Evolutionary conservation across 2,113 vertebrate species (phyloP), one percentile per base, ranked within the genome.

Genomic region (Thalassarche chlororhynchos): DNA sequence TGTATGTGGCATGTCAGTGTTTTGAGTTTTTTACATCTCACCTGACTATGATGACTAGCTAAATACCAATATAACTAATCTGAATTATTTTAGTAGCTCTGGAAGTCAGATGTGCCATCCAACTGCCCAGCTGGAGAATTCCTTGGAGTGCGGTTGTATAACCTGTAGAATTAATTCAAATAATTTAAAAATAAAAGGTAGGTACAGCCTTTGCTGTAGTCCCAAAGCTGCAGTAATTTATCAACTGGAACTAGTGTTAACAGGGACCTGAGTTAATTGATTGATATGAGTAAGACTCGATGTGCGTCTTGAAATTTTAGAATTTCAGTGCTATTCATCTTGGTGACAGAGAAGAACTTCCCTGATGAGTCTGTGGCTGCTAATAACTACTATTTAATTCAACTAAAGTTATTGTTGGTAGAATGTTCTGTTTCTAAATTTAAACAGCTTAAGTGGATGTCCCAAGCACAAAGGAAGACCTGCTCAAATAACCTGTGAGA

Each of bases 371-470:
- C 54, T 29, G 29, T n/a, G 40, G 24, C 44, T 83, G 58, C 47
- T 87, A 96, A 89, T 93, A 89, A 82, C 64, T 84, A 81, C 36
- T 72, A 57, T 65, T 96, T 89, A 95, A 90, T 90, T 80, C 31
- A 81, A n/a, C 28, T 60, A 19, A 69, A 85, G 32, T 66, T 89
- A 58, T 28, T 88, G 36, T 54, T 61, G 9, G 13, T 51, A 79
- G 49, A 84, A 70, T 46, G 34, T 40, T 81, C 52, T 68, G 9
- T 40, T 77, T 70, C 54, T 80, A 90, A 85, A 90, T 86, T 88
- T 90, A 80, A 84, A 58, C 23, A 90, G 31, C 46, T 80, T 70
- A 34, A 94, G 34, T 2, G 17, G 46, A 61, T 65, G 28, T 75
- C 44, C 44, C 36, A 87, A 46, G 20, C 34, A n/a, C 4, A 2